phyloP scores from a whole-genome alignment of 30 jellyfish, hydroid and myxozoan genomes.

The Turritopsis dohrnii region DNA sequence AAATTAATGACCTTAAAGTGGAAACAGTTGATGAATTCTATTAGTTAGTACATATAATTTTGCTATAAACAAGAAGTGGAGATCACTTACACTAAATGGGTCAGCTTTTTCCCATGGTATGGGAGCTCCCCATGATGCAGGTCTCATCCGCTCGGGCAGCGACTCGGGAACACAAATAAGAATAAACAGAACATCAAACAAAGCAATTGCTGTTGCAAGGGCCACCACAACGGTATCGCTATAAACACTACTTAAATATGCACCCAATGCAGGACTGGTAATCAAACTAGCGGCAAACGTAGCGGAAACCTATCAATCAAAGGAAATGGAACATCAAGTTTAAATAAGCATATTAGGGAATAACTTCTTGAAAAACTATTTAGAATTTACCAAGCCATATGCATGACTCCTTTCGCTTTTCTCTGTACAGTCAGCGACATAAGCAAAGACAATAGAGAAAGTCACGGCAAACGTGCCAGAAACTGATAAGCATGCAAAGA shows the following conservation, averaged over 20 bases:
- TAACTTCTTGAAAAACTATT: not conserved
- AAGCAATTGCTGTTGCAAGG: constrained; percentile 90
- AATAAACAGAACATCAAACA: constrained; percentile 76
- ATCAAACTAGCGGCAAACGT: constrained; percentile 99
- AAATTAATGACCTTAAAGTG: no score
- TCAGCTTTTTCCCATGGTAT: constrained; percentile 99
- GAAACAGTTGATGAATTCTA: not conserved
- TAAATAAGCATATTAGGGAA: not conserved
- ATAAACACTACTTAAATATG: constrained; percentile 62
- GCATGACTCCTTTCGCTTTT: constrained; percentile 94
- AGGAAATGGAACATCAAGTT: not conserved
- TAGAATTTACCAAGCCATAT: constrained; percentile 83
- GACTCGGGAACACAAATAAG: constrained; percentile 95
- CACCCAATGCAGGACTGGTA: constrained; percentile 99
- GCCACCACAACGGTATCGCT: constrained; percentile 83
- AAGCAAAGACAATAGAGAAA: constrained; percentile 94
- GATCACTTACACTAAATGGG: constrained; percentile 83
- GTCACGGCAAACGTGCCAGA: constrained; percentile 98
- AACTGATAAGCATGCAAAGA: constrained; percentile 88
- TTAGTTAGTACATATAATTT: not conserved
- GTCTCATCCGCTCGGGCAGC: constrained; percentile 97
- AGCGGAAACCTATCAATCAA: constrained; percentile 78
- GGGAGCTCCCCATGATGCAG: constrained; percentile 99
- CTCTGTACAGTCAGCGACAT: constrained; percentile 98
- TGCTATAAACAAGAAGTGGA: not conserved